These are phyloP conservation scores for Dicerorhinus sumatrensis DNA, from an alignment of 2,113 vertebrate species.

Conservation along the genomic window DNA sequence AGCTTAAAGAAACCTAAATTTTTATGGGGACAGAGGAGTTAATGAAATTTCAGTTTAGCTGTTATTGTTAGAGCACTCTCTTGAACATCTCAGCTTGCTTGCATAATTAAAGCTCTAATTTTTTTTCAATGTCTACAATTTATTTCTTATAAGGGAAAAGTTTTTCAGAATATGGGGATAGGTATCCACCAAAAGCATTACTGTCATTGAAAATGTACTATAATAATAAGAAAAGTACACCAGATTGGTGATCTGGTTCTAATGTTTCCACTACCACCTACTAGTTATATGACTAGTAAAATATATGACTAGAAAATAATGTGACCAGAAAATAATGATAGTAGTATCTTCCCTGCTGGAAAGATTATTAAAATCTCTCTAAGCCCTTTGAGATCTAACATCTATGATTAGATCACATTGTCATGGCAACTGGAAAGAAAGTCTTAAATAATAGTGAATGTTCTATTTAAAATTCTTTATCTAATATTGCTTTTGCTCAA, in stretches of 20 bases:
- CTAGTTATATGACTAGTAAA: neutral
- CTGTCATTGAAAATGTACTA: neutral
- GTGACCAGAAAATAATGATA: neutral
- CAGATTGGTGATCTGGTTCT: no score
- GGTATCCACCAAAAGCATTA: neutral
- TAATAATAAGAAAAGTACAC: neutral
- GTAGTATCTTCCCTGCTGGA: neutral
- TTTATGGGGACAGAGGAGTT: neutral
- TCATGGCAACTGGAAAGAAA: slow-evolving; percentile 51
- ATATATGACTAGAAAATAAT: neutral
- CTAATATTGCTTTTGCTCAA: neutral
- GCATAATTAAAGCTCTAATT: neutral
- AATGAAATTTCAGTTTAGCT: neutral
- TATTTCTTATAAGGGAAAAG: neutral
- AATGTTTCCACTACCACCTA: neutral
- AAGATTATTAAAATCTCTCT: neutral
- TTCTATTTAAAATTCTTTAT: neutral
- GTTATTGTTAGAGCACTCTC: neutral
- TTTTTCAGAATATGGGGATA: neutral
- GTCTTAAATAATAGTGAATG: slow-evolving; percentile 24
- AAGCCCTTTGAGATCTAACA: neutral
- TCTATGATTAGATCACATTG: slow-evolving; percentile 31
- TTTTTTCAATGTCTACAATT: neutral
- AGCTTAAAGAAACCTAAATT: neutral
- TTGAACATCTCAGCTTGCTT: neutral